Evolutionary conservation across 1,140 invertebrate species (phyloP), one percentile per base, ranked within the genome.

Genomic region (Palaemon carinicauda): DNA sequence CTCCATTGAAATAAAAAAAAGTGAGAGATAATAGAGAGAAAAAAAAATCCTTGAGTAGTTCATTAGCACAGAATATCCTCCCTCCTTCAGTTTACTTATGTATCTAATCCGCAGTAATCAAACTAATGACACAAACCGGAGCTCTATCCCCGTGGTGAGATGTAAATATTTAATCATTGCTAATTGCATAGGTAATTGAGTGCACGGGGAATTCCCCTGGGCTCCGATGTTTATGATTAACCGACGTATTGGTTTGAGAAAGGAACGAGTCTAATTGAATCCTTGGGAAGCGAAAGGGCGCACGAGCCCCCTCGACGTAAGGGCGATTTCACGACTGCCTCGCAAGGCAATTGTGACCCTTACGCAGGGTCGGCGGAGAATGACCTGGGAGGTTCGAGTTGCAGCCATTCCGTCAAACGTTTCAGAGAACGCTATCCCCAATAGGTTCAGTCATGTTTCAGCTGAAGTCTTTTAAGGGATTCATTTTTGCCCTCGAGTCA

Each of bases 151-250:
- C 19, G 53, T 56, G 82, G 82, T 77, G 74, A 52, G 52, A 84
- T 31, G 82, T 84, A 84, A 84, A 84, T 84, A 84, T 84, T 84
- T 84, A 84, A 84, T 84, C 82, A 84, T 65, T 65, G 73, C 74
- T 84, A 84, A 84, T 84, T 84, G 82, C 82, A 84, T 84, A 84
- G 82, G 82, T 84, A 84, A 84, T 78, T 78, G 73, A 69, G 82
- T 84, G 73, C 74, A 79, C 54, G 27, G 75, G n/a, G 75, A 41
- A 78, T 71, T 79, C 83, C 83, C 83, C 33, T 31, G 82, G 82
- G 82, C 82, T 7, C 19, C 82, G 52, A 84, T 84, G 82, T 84
- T 84, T 84, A 84, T 77, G 82, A 84, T 85, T 79, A 85, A 79
- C 75, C 56, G 56, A 78, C 83, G 83, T 85, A 85, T 85, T 85